Conservation (phyloP, 2,888 invertebrate genomes). For the Apocheima hispidaria region DNA sequence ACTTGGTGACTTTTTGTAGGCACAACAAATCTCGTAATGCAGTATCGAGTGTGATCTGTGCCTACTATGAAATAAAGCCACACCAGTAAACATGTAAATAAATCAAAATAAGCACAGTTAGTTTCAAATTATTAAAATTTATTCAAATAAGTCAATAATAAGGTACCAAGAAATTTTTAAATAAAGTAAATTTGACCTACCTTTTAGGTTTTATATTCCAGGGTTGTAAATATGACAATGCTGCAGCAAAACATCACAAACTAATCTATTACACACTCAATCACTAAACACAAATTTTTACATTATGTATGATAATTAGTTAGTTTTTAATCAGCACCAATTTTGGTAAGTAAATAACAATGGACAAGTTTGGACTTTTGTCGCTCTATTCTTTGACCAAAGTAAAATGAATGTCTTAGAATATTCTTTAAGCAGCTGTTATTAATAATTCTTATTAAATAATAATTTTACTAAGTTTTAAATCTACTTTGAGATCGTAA, state of each 20-base stretch:
- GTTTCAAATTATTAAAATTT: neutral
- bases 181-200: conserved; percentile 20
- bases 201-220: conserved; percentile 12
- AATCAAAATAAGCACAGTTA: neutral
- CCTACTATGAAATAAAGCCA: neutral
- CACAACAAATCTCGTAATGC: no score
- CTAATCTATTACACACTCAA: conserved; percentile 23
- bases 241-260: conserved; percentile 10
- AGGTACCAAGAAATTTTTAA: neutral
- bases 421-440: no score
- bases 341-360: neutral
- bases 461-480: no score
- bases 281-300: conserved; percentile 5
- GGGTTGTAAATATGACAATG: neutral
- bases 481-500: neutral
- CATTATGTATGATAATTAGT: neutral
- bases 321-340: neutral
- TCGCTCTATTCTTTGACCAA: no score
- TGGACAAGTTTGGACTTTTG: no score
- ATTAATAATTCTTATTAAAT: no score
- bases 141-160: neutral
- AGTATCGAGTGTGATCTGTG: no score
- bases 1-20: no score
- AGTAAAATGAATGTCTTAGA: no score
- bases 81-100: no score